phyloP scores from a whole-genome alignment of 2,888 invertebrate species.

The Eumacrocentrus americanus region DNA sequence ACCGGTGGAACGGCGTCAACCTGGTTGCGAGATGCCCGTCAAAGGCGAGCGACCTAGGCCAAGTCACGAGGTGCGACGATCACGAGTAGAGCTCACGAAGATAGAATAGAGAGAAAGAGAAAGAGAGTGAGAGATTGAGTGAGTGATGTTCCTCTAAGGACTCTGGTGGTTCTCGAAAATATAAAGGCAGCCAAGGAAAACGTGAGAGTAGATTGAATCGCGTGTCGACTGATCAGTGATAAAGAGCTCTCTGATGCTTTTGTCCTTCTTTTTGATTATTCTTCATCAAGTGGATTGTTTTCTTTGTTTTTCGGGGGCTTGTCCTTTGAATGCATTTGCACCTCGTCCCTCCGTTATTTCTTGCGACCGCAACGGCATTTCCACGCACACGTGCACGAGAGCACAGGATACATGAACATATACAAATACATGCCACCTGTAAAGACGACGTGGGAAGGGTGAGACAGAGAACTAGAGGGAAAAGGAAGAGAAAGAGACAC shows the following conservation, averaged over 20 bases:
- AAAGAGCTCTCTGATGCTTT: conserved; percentile 1
- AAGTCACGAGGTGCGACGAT: conserved; percentile 9
- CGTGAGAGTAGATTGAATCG: conserved; percentile 5
- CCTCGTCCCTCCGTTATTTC: conserved; percentile 14
- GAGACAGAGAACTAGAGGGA: neutral
- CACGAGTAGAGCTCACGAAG: conserved; percentile 9
- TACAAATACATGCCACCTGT: conserved; percentile 17
- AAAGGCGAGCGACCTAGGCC: conserved; percentile 8
- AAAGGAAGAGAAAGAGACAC: neutral
- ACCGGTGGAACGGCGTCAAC: neutral
- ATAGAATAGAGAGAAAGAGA: neutral
- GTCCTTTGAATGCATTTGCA: conserved; percentile 6
- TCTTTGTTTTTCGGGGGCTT: neutral
- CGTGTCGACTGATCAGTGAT: conserved; percentile 13
- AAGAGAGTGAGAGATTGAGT: conserved; percentile 5
- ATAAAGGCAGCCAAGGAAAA: neutral
- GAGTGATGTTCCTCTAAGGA: neutral
- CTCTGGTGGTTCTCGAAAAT: neutral
- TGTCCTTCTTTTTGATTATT: neutral
- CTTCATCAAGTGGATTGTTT: neutral
- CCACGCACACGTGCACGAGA: conserved; percentile 15
- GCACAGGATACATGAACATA: conserved; percentile 1
- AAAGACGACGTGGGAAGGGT: neutral
- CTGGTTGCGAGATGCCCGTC: conserved; percentile 11
- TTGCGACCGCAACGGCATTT: conserved; percentile 14